Conservation (phyloP, 23 tunicate species). For the Trididemnum clinides region DNA sequence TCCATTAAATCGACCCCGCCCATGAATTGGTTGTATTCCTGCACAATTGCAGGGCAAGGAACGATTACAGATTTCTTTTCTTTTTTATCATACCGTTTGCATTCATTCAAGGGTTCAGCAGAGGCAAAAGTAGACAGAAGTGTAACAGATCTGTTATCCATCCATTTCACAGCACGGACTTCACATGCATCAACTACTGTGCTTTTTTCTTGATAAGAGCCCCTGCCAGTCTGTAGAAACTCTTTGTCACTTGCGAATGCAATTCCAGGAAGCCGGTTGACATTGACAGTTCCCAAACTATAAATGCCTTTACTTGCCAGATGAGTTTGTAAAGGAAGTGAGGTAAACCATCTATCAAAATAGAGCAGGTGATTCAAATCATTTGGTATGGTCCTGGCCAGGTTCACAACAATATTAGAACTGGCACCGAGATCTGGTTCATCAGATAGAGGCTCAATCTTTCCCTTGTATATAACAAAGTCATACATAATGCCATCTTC, state of each 20-base stretch:
- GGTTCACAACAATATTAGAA: conserved; percentile 10
- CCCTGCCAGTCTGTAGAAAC: neutral
- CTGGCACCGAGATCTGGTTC: conserved; percentile 20
- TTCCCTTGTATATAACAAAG: neutral
- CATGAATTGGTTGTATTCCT: neutral
- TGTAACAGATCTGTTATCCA: neutral
- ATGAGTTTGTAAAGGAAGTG: neutral
- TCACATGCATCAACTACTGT: neutral
- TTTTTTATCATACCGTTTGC: conserved; percentile 19
- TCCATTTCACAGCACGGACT: neutral
- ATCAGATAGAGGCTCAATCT: neutral
- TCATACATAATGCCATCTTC: conserved; percentile 3
- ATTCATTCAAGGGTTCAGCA: conserved; percentile 9
- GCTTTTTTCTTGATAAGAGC: neutral
- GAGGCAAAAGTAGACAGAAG: conserved; percentile 13
- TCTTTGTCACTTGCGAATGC: conserved; percentile 1
- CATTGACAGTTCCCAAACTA: conserved; percentile 5
- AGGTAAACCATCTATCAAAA: conserved; percentile 26
- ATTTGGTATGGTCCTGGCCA: neutral
- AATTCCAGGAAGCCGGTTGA: conserved; percentile 2
- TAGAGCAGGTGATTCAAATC: conserved; percentile 3
- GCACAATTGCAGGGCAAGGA: neutral
- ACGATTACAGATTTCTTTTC: no score
- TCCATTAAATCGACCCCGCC: conserved; percentile 13
- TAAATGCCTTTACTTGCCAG: neutral